A percentile compares a stretch with the other conserved stretches of the same genome.
Conservation (phyloP, 1,140 invertebrate species). For the Plectrocnemia conspersa region DNA sequence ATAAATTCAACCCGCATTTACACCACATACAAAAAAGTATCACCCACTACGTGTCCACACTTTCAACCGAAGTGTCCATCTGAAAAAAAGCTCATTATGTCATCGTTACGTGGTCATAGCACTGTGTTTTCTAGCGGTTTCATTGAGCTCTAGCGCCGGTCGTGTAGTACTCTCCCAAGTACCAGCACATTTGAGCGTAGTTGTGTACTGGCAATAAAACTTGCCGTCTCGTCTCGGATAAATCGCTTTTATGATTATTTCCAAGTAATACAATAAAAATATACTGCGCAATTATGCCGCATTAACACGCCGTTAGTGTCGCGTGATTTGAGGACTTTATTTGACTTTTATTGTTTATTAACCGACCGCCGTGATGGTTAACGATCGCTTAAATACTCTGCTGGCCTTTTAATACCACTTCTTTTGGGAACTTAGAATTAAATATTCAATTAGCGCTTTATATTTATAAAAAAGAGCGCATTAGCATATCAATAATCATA, state of each 20-base stretch:
- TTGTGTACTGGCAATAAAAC: constrained; percentile 22
- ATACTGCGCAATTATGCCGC: constrained; percentile 30
- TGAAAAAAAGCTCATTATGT: not conserved
- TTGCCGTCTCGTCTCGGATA: constrained; percentile 25
- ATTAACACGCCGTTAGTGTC: constrained; percentile 24
- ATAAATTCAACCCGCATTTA: too few relatives aligned
- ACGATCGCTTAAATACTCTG: too few relatives aligned
- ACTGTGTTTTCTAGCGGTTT: constrained; percentile 4
- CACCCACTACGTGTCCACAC: too few relatives aligned
- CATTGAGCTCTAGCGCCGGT: not conserved
- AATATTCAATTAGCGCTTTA: too few relatives aligned
- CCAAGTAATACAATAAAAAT: constrained; percentile 30
- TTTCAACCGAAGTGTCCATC: not conserved
- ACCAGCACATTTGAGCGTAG: too few relatives aligned
- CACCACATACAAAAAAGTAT: too few relatives aligned
- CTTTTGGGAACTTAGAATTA: too few relatives aligned
- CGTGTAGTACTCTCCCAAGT: not conserved
- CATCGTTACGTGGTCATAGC: not conserved
- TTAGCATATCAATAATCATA: too few relatives aligned
- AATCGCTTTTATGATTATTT: constrained; percentile 32
- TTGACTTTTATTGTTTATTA: constrained; percentile 28
- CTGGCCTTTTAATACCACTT: too few relatives aligned
- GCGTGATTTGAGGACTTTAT: constrained; percentile 22
- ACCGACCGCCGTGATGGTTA: too few relatives aligned
- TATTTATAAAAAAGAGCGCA: too few relatives aligned